A percentile compares a stretch with the other conserved stretches of the same genome.
phyloP scores from a whole-genome alignment of 2,888 invertebrate species.

The Harpalus rubripes region DNA sequence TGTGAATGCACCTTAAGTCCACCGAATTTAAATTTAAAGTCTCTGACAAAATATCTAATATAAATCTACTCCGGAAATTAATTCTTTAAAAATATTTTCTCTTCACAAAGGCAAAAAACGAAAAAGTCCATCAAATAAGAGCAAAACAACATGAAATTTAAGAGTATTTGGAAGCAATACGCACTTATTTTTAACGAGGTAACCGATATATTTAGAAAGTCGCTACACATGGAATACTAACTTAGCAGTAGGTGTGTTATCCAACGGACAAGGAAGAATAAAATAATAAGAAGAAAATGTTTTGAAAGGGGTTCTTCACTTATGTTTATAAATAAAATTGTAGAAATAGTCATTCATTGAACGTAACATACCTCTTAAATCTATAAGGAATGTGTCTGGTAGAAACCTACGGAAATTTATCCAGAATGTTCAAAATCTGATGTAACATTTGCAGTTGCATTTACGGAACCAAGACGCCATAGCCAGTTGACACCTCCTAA shows the following conservation, averaged over 20 bases:
- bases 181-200: conserved; percentile 2
- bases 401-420: too few relatives aligned
- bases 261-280: neutral
- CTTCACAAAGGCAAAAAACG: neutral
- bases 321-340: neutral
- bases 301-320: neutral
- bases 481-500: too few relatives aligned
- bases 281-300: neutral
- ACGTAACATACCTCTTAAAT: neutral
- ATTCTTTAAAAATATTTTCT: neutral
- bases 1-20: too few relatives aligned
- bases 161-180: neutral
- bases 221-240: neutral
- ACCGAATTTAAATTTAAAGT: neutral
- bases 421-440: too few relatives aligned
- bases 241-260: neutral
- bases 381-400: neutral
- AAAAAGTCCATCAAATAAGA: neutral
- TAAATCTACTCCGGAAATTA: conserved; percentile 2
- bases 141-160: neutral
- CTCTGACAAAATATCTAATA: neutral
- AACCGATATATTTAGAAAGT: conserved; percentile 1
- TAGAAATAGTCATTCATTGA: neutral
- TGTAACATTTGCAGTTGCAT: too few relatives aligned
- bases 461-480: too few relatives aligned